A percentile compares a stretch with the other conserved stretches of the same genome.
phyloP scores from a whole-genome alignment of 2,888 invertebrate species.

The Hermaeophaga mercurialis region DNA sequence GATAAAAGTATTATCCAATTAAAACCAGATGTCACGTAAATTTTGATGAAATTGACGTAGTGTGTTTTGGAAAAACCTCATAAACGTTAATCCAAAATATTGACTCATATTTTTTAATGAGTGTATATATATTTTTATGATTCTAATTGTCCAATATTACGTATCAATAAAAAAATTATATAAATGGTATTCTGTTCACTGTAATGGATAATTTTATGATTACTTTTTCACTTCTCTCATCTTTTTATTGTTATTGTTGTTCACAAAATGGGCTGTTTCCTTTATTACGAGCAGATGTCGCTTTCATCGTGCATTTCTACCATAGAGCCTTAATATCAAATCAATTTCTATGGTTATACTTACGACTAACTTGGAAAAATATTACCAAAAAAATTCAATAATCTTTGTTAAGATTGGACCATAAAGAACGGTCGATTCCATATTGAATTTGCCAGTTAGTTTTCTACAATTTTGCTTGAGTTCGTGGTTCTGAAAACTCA shows the following conservation, averaged over 20 bases:
- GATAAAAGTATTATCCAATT: too few species aligned
- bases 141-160: too few species aligned
- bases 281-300: constrained; percentile 16
- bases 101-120: too few species aligned
- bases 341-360: constrained; percentile 13
- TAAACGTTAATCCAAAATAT: too few species aligned
- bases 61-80: too few species aligned
- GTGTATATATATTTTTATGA: too few species aligned
- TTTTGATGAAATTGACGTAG: too few species aligned
- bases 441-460: constrained; percentile 14
- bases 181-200: constrained; percentile 4
- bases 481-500: neutral
- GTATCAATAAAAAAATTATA: too few species aligned
- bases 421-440: constrained; percentile 12
- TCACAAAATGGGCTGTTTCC: constrained; percentile 7
- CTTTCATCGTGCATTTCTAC: constrained; percentile 12
- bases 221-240: constrained; percentile 13
- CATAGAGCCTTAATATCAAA: constrained; percentile 9
- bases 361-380: constrained; percentile 7
- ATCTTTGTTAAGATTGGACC: constrained; percentile 6
- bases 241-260: constrained; percentile 16
- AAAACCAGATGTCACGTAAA: too few species aligned
- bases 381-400: constrained; percentile 9
- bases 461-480: constrained; percentile 4
- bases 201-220: constrained; percentile 4